Evolutionary conservation across 2,113 vertebrate genomes (phyloP).

Genomic region (Ivindomyrus marchei): DNA sequence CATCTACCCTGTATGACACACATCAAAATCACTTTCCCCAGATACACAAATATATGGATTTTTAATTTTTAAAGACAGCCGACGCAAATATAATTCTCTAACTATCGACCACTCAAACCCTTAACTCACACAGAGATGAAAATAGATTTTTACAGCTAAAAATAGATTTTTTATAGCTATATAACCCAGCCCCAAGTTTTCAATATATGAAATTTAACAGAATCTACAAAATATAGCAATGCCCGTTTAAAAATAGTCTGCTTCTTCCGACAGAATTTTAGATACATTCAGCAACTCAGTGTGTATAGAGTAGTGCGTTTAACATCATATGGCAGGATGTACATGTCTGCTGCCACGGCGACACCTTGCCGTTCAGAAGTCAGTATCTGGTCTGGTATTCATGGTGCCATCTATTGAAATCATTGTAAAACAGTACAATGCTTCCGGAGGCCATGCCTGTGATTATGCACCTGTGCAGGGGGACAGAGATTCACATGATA

Average conservation of each 20-base stretch:
- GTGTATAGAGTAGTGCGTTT: slow-evolving; percentile 46
- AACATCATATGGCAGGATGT: slow-evolving; percentile 32
- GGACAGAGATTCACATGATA: not conserved
- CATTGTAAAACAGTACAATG: slow-evolving; percentile 97
- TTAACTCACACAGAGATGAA: slow-evolving; percentile 70
- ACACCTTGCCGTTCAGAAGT: slow-evolving; percentile 32
- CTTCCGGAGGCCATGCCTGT: slow-evolving; percentile 96
- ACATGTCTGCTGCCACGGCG: not conserved
- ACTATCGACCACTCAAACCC: slow-evolving; percentile 45
- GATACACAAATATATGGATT: slow-evolving; percentile 57
- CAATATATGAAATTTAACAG: slow-evolving; percentile 65
- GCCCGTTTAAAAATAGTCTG: slow-evolving; percentile 92
- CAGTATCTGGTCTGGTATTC: slow-evolving; percentile 96
- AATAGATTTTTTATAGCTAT: slow-evolving; percentile 82
- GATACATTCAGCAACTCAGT: slow-evolving; percentile 76
- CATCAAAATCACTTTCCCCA: slow-evolving; percentile 45
- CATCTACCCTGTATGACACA: slow-evolving; percentile 37
- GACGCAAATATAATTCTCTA: slow-evolving; percentile 42
- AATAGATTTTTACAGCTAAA: slow-evolving; percentile 98
- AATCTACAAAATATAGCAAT: slow-evolving; percentile 98
- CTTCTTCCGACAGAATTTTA: slow-evolving; percentile 67
- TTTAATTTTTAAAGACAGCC: slow-evolving; percentile 35
- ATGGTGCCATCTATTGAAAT: slow-evolving; percentile 96
- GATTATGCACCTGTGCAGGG: slow-evolving; percentile 78
- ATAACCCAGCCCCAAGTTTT: slow-evolving; percentile 68